Conservation (phyloP, 2,113 vertebrate species). For the Tetrax tetrax region DNA sequence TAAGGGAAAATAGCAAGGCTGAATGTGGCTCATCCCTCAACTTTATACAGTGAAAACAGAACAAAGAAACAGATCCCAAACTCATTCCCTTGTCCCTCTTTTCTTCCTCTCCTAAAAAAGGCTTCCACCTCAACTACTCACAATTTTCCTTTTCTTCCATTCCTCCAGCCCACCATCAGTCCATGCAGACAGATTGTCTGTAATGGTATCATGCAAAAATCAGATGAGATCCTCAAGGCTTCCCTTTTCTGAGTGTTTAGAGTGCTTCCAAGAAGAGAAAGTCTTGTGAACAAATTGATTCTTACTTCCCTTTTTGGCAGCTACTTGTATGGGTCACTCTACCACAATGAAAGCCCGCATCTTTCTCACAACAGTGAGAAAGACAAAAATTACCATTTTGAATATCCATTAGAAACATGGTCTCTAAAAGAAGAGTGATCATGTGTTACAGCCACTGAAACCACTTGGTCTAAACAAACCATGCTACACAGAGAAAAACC, state of each 20-base stretch:
- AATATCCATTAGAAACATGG: not conserved
- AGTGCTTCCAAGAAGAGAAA: conserved; percentile 6
- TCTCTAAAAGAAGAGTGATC: not conserved
- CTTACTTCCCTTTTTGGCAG: not conserved
- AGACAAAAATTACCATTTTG: not conserved
- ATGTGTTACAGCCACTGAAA: not conserved
- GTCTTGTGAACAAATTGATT: not conserved
- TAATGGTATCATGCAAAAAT: not conserved
- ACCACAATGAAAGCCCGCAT: not conserved
- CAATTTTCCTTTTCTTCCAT: not conserved
- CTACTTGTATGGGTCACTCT: not conserved
- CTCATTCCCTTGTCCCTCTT: not conserved
- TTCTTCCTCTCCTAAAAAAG: not conserved
- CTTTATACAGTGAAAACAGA: not conserved
- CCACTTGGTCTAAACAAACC: not conserved
- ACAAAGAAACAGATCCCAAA: not conserved
- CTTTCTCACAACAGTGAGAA: not conserved
- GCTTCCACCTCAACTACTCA: not conserved
- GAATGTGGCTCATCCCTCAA: not conserved
- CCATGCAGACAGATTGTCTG: not conserved
- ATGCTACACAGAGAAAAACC: not conserved
- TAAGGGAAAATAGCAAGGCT: not conserved
- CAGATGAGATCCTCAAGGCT: not conserved
- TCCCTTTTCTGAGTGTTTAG: not conserved
- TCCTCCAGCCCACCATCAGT: not conserved